These are phyloP conservation scores for Ennomos quercinarius DNA, from an alignment of 2,888 invertebrate genomes.

Conservation along the genomic window DNA sequence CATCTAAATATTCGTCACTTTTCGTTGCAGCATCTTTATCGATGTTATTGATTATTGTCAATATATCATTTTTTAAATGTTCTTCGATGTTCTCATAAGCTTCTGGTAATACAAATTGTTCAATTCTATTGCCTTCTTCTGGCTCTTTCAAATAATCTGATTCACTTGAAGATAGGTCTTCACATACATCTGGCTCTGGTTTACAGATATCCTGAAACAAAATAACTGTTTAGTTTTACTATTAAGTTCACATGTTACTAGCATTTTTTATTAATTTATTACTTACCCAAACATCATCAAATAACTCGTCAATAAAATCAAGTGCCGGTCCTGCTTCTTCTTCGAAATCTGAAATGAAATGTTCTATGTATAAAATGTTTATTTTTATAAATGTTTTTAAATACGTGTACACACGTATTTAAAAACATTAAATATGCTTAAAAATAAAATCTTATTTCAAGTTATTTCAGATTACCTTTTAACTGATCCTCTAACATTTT, in stretches of 20 bases:
- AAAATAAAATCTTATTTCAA: no score
- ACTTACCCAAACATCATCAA: constrained; percentile 63
- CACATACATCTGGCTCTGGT: constrained; percentile 4
- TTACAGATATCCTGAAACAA: constrained; percentile 20
- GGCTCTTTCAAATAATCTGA: constrained; percentile 1
- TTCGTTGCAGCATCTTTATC: constrained; percentile 4
- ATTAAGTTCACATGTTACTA: no score
- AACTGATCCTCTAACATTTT: constrained; percentile 66
- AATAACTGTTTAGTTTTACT: not conserved
- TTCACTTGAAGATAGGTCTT: not conserved
- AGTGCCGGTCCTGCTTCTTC: constrained; percentile 71
- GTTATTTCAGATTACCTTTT: constrained; percentile 52
- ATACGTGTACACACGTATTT: no score
- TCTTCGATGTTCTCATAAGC: constrained; percentile 5
- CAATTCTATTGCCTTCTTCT: constrained; percentile 1
- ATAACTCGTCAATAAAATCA: constrained; percentile 66
- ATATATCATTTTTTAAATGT: constrained; percentile 13
- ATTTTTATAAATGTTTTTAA: no score
- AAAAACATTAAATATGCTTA: no score
- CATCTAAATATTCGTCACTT: constrained; percentile 15
- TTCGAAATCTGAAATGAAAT: constrained; percentile 65
- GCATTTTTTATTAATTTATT: no score
- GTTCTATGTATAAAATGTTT: constrained; percentile 1
- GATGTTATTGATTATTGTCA: constrained; percentile 11
- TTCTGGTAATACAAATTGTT: not conserved